Percentiles rank a stretch among this genome's conserved stretches.
These are phyloP conservation scores for Poecilia velifera DNA, from an alignment of 2,797 vertebrate species.

Conservation along the genomic window DNA sequence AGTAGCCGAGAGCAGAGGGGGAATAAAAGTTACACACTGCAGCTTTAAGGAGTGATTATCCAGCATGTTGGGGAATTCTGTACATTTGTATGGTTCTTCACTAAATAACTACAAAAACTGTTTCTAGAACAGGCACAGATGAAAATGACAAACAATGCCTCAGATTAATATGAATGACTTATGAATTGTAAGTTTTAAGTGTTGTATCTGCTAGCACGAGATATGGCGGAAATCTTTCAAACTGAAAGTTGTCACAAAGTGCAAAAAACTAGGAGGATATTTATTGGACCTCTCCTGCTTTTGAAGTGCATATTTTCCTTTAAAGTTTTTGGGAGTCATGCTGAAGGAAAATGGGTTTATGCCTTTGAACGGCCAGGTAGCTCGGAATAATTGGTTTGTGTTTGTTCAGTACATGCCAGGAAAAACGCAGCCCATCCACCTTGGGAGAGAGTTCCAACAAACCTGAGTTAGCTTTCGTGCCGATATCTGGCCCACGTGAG, in stretches of 20 bases:
- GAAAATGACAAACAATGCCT: not conserved
- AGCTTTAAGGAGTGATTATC: too few species aligned
- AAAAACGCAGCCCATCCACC: conserved; percentile 78
- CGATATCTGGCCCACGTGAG: conserved; percentile 61
- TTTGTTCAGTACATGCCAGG: conserved; percentile 78
- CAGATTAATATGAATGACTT: not conserved
- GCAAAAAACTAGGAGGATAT: not conserved
- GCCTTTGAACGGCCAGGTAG: conserved; percentile 68
- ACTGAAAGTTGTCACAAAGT: not conserved
- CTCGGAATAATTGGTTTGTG: conserved; percentile 71
- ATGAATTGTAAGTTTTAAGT: not conserved
- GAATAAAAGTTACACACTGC: too few species aligned
- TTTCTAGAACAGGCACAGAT: not conserved
- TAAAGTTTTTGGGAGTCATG: conserved; percentile 73
- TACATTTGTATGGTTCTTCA: too few species aligned
- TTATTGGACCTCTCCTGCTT: conserved; percentile 56
- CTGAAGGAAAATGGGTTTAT: conserved; percentile 74
- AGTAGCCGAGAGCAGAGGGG: too few species aligned
- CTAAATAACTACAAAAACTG: not conserved
- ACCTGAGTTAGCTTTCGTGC: conserved; percentile 81
- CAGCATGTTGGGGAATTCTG: too few species aligned
- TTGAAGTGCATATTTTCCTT: conserved; percentile 58
- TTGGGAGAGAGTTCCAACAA: conserved; percentile 65
- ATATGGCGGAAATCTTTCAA: not conserved
- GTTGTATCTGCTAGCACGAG: not conserved